Evolutionary conservation across 2,888 invertebrate species (phyloP).

Genomic region (Watsonalla binaria): DNA sequence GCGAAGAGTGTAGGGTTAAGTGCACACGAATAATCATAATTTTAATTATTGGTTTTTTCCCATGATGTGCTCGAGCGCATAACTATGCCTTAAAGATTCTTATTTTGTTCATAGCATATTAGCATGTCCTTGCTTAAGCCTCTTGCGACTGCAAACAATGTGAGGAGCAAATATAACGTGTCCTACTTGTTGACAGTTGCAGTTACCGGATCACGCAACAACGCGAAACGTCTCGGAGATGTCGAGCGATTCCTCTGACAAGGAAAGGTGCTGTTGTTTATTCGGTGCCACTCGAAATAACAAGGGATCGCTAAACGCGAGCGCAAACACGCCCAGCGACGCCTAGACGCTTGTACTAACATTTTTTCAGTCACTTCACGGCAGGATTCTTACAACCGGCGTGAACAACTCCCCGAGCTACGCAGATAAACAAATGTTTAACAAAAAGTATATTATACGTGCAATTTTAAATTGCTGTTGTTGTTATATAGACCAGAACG

Average conservation of each 20-base stretch:
- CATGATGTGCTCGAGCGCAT: too few species aligned
- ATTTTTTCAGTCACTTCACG: constrained; percentile 38
- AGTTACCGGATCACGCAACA: constrained; percentile 35
- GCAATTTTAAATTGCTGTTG: not conserved
- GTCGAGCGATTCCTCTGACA: constrained; percentile 44
- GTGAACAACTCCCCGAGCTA: constrained; percentile 30
- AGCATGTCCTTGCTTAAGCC: not conserved
- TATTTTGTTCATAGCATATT: not conserved
- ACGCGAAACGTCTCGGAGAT: constrained; percentile 52
- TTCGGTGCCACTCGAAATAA: constrained; percentile 54
- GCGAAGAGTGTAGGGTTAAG: too few species aligned
- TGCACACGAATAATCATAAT: too few species aligned
- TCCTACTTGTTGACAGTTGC: constrained; percentile 10
- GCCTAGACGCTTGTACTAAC: constrained; percentile 41
- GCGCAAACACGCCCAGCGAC: constrained; percentile 51
- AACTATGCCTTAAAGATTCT: not conserved
- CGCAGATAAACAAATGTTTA: constrained; percentile 9
- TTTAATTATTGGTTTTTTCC: too few species aligned
- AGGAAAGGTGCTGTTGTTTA: constrained; percentile 52
- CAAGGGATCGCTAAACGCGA: constrained; percentile 61
- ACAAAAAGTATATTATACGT: not conserved
- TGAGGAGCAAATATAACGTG: constrained; percentile 3
- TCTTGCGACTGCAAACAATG: not conserved
- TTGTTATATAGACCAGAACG: too few species aligned
- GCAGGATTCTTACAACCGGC: constrained; percentile 42